A percentile compares a stretch with the other conserved stretches of the same genome.
Conservation (phyloP, 1,140 invertebrate species). For the Pogonomyrmex californicus region DNA sequence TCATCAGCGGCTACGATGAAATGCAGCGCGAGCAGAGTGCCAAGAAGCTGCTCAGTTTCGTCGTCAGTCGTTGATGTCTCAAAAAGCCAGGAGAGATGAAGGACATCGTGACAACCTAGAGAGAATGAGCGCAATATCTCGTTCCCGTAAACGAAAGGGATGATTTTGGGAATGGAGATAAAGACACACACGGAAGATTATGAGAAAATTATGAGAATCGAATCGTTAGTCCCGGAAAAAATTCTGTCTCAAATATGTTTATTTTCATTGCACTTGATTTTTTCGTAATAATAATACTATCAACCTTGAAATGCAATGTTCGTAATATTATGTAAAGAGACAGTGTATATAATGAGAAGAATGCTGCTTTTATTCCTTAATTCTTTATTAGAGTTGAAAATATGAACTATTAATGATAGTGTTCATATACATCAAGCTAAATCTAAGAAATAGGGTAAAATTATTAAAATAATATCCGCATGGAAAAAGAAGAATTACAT, state of each 20-base stretch:
- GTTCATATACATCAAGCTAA: too few relatives aligned
- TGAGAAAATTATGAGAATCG: background rate
- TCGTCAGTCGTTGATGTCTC: slow-evolving; percentile 75
- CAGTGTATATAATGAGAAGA: background rate
- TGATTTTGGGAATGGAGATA: background rate
- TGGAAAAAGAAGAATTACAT: background rate
- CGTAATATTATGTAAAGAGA: background rate
- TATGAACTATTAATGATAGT: too few relatives aligned
- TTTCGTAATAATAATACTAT: background rate
- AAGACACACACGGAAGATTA: background rate
- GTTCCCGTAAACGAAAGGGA: background rate
- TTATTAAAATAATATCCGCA: background rate
- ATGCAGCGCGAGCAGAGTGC: slow-evolving; percentile 76
- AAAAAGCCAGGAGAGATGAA: slow-evolving; percentile 81
- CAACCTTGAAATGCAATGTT: background rate
- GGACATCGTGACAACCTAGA: slow-evolving; percentile 76
- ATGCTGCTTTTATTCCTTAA: too few relatives aligned
- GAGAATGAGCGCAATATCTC: slow-evolving; percentile 37
- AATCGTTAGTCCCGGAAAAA: background rate
- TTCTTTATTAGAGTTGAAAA: too few relatives aligned
- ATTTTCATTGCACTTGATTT: slow-evolving; percentile 26
- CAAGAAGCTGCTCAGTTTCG: slow-evolving; percentile 79
- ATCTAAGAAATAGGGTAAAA: too few relatives aligned
- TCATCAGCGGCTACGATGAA: slow-evolving; percentile 29
- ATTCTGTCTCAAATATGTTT: background rate